Evolutionary conservation across 2,113 vertebrate species (phyloP).

Genomic region (Sinocyclocheilus maitianheensis): DNA sequence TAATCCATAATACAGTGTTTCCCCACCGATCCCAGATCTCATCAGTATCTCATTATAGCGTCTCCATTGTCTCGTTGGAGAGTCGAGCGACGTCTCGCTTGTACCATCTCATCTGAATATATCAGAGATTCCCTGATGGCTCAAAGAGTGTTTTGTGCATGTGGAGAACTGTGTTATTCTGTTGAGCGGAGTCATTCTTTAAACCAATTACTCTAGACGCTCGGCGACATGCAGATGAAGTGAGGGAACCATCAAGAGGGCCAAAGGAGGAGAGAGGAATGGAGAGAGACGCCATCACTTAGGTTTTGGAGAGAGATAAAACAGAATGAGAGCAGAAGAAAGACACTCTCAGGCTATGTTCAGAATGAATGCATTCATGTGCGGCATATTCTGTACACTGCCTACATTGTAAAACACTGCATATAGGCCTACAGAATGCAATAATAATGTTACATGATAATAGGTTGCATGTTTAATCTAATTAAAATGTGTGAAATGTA

Average conservation of each 20-base stretch:
- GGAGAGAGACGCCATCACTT: neutral
- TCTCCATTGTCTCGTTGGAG: conserved; percentile 45
- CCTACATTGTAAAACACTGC: neutral
- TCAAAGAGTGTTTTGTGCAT: conserved; percentile 20
- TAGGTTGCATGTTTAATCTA: no score
- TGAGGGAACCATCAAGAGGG: conserved; percentile 34
- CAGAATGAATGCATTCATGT: neutral
- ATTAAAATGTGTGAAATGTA: no score
- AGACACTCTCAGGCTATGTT: neutral
- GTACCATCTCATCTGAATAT: conserved; percentile 34
- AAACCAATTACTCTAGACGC: conserved; percentile 51
- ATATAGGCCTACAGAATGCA: no score
- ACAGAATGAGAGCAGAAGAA: conserved; percentile 1
- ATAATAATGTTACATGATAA: no score
- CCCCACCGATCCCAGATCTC: conserved; percentile 43
- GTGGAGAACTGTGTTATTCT: conserved; percentile 8
- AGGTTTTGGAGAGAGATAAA: conserved; percentile 44
- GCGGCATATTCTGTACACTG: neutral
- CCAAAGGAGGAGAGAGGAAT: conserved; percentile 24
- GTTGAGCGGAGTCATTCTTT: conserved; percentile 49
- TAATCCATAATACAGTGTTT: conserved; percentile 43
- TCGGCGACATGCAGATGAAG: conserved; percentile 35
- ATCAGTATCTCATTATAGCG: conserved; percentile 50
- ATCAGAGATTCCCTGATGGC: conserved; percentile 40
- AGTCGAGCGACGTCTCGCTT: conserved; percentile 39